phyloP scores from a whole-genome alignment of 2,113 vertebrate species.

The Toxostoma redivivum region DNA sequence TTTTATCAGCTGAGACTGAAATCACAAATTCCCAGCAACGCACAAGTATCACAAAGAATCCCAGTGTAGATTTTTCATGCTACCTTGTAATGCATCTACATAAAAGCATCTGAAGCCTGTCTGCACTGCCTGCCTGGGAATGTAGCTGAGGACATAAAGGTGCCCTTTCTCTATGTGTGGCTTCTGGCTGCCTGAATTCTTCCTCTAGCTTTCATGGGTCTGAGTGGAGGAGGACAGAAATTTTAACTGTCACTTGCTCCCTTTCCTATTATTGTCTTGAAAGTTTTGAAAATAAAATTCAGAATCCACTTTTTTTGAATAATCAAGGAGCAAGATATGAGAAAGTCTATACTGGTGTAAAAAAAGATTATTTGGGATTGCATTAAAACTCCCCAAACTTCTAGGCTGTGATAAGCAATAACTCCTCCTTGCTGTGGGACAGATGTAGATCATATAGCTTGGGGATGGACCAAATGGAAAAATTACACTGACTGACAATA shows the following conservation, averaged over 20 bases:
- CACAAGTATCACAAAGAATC: not conserved
- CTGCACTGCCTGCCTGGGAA: not conserved
- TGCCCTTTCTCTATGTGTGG: not conserved
- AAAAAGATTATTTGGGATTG: not conserved
- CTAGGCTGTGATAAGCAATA: not conserved
- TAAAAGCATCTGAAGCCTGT: not conserved
- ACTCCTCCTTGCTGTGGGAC: not conserved
- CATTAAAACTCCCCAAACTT: not conserved
- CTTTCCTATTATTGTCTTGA: not conserved
- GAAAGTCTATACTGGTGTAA: not conserved
- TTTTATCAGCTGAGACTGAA: slow-evolving; percentile 1
- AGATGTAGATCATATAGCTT: not conserved
- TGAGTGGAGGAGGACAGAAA: not conserved
- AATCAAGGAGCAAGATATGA: not conserved
- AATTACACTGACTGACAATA: slow-evolving; percentile 3
- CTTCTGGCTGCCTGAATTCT: not conserved
- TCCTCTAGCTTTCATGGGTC: not conserved
- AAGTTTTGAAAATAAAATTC: not conserved
- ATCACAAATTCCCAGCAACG: not conserved
- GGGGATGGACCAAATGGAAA: not conserved
- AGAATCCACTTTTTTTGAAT: not conserved
- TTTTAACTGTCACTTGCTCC: not conserved
- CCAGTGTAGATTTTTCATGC: not conserved
- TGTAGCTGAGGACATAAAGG: not conserved
- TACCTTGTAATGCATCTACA: not conserved